Conservation (phyloP, 2,113 vertebrate genomes). For the Zosterops japonicus region DNA sequence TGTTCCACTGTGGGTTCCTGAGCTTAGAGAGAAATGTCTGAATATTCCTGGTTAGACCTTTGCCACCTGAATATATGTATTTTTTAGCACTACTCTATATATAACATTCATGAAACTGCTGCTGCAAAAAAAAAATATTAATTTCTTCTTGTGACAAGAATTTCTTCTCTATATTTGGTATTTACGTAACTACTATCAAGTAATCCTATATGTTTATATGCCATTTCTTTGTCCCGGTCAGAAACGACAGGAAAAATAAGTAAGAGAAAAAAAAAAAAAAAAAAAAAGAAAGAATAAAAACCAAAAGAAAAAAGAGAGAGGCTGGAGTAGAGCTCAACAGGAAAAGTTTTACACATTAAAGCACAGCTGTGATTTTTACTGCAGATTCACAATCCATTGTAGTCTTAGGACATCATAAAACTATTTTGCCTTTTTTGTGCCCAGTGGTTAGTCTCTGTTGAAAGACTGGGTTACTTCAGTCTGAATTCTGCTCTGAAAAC, state of each 20-base stretch:
- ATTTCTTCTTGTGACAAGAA: background rate
- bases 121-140: background rate
- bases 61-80: background rate
- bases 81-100: background rate
- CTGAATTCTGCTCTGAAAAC: background rate
- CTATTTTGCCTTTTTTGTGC: background rate
- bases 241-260: background rate
- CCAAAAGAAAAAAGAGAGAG: background rate
- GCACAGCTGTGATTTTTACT: constrained; percentile 27
- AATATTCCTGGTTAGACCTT: background rate
- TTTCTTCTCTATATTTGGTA: background rate
- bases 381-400: constrained; percentile 7
- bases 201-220: background rate
- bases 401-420: constrained; percentile 8
- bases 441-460: constrained; percentile 14
- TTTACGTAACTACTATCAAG: background rate
- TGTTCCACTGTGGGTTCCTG: background rate
- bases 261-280: background rate
- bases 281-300: background rate
- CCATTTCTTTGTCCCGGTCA: background rate
- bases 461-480: constrained; percentile 7
- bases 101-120: background rate
- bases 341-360: constrained; percentile 38
- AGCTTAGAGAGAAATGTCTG: background rate
- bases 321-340: background rate